phyloP scores from a whole-genome alignment of 2,113 vertebrate genomes.

The Eolophus roseicapilla region DNA sequence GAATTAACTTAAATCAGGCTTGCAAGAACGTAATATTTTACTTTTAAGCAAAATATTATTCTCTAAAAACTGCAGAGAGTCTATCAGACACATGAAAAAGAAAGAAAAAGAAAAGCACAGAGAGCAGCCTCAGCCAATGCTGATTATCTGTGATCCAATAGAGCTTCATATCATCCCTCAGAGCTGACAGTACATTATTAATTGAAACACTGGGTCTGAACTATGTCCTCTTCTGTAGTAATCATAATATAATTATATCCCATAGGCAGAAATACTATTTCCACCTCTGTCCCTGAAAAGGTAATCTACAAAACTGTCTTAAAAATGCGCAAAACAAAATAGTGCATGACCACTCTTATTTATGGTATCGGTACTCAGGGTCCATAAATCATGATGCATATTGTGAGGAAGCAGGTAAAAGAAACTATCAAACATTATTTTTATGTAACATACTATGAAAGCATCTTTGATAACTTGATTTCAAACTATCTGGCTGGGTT shows the following conservation, averaged over 20 bases:
- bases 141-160: constrained; percentile 19
- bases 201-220: constrained; percentile 54
- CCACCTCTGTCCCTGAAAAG: constrained; percentile 44
- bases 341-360: neutral
- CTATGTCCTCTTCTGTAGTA: constrained; percentile 10
- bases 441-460: neutral
- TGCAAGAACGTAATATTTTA: neutral
- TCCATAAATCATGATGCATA: neutral
- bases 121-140: neutral
- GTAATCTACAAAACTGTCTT: constrained; percentile 13
- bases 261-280: constrained; percentile 56
- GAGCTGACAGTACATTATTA: constrained; percentile 60
- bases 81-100: neutral
- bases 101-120: neutral
- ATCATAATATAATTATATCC: constrained; percentile 45
- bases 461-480: neutral
- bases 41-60: constrained; percentile 25
- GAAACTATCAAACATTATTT: neutral
- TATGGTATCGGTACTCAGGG: accelerated
- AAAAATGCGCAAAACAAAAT: neutral
- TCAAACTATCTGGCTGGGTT: neutral
- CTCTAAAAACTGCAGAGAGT: neutral
- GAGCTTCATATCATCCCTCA: constrained; percentile 31
- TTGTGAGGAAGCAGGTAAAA: neutral
- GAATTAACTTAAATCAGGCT: constrained; percentile 40